Evolutionary conservation across 2,113 vertebrate species (phyloP), one percentile per base, ranked within the genome.

Genomic region (Pipra filicauda): DNA sequence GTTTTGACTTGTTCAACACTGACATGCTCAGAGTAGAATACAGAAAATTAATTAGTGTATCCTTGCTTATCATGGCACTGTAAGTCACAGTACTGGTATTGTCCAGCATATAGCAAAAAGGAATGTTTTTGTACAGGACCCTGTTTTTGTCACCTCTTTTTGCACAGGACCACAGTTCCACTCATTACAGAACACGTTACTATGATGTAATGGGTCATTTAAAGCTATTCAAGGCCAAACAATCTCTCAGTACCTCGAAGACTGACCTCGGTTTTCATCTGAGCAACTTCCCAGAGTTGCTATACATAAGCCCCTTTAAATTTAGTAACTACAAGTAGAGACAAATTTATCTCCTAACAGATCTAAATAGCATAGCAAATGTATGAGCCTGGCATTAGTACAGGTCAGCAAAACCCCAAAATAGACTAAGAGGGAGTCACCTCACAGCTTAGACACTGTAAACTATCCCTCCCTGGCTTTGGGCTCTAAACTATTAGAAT

Each of bases 261-360:
- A 88, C 75, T 51, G 57, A 75, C 15, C 33, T 75, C 37, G 69
- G 86, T 95, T 94, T 79, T 93, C 88, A 96, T 35, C 51, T 57
- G 37, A 88, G 51, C 54, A 96, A 61, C 62, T 92, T 94, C 70
- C 35, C 59, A 93, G 54, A 95, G 87, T 1, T 62, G 48, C 74
- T 96, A 84, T 92, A 95, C 72, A 66, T 96, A 95, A 70, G 31
- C 46, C 70, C 55, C 49, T 81, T 93, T 96, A 96, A 95, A 96
- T 94, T 96, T 82, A 85, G 74, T 82, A 94, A 95, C 93, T 94
- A 96, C 33, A 43, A 66, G 70, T 28, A 95, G 90, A 97, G 83
- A 64, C 51, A 75, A 81, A 92, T 79, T 91, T 93, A 35, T 96
- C 90, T 59, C 93, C 59, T 82, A 93, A 77, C 62, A 81, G 85